Base-by-base conservation (phyloP, 2,113 vertebrate genomes). In the Plestiodon gilberti region DNA sequence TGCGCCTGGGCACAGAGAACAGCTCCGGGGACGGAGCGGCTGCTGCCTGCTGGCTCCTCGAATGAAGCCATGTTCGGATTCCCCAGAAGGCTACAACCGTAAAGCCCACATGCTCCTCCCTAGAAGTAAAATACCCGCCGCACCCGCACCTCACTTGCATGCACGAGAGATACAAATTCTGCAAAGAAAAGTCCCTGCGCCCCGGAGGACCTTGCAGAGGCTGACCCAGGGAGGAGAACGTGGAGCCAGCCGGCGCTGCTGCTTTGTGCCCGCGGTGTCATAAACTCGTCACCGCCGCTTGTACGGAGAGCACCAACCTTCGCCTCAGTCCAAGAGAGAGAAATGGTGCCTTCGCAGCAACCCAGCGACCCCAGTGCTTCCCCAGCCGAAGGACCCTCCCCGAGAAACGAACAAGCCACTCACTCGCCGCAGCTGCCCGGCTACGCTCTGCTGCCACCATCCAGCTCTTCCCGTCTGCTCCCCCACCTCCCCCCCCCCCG, bases 401-500 rank as follows among this genome's bases (percentile, higher is more conserved):
- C 57, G 4, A 2, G 52, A 1, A 22, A 10, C 57, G 1, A 40
- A 4, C 38, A 20, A 28, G 33, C 48, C 69, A 6, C 75, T 4
- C 81, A 28, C 78, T 74, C 67, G 23, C 91, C 77, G 61, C 78
- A 79, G 40, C 11, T 73, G 17, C 52, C 57, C 30, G 75, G 52
- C 75, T 40, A 57, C 30, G 55, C 52, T n/a, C n/a, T n/a, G n/a
- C 22, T 61, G 93, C 93, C 75, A 11, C n/a, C 48, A 9, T 38
- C n/a, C 70, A 48, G 40, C 40, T 62, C 76, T 28, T 22, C 55
- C 78, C 43, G 15, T 14, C 4, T 7, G 40, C 86, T 0, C 81
- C 43, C 6, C 48, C 69, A 30, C 57, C 59, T 78, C 75, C 79
- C 92, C 77, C 89, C 91, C 89, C 91, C 82, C 91, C 90, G 79